phyloP scores from a whole-genome alignment of 2,797 vertebrate species.

The Zalophus californianus region DNA sequence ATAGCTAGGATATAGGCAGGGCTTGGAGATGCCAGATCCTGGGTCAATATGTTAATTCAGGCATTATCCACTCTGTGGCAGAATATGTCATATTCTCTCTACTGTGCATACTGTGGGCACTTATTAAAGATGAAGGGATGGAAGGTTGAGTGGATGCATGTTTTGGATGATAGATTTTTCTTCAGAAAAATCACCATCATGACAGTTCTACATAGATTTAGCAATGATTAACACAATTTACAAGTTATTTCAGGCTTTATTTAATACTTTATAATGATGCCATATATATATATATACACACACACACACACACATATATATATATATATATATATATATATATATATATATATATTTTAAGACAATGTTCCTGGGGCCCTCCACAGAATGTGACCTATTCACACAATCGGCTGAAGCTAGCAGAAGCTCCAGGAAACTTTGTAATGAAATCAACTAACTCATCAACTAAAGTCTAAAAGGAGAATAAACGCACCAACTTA shows the following conservation, averaged over 20 bases:
- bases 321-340: too few relatives aligned
- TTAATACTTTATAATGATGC: not conserved
- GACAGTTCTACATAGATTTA: not conserved
- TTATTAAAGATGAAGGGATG: not conserved
- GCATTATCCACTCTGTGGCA: too few relatives aligned
- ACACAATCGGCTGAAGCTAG: not conserved
- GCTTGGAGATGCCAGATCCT: not conserved
- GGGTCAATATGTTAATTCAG: not conserved
- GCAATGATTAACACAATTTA: not conserved
- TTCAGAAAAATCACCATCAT: not conserved
- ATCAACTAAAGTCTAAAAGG: not conserved
- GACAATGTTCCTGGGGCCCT: not conserved
- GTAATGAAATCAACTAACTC: not conserved
- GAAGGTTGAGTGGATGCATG: not conserved
- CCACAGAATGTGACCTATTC: not conserved
- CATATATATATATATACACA: too few relatives aligned
- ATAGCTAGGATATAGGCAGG: not conserved
- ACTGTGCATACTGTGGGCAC: fast-evolving
- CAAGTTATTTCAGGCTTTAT: not conserved
- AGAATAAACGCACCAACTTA: not conserved
- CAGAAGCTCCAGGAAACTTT: too few relatives aligned
- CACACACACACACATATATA: too few relatives aligned
- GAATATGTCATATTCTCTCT: not conserved
- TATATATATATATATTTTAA: not conserved
- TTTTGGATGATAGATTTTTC: not conserved